Evolutionary conservation across 2,888 invertebrate species (phyloP).

Genomic region (Baccha elongata): DNA sequence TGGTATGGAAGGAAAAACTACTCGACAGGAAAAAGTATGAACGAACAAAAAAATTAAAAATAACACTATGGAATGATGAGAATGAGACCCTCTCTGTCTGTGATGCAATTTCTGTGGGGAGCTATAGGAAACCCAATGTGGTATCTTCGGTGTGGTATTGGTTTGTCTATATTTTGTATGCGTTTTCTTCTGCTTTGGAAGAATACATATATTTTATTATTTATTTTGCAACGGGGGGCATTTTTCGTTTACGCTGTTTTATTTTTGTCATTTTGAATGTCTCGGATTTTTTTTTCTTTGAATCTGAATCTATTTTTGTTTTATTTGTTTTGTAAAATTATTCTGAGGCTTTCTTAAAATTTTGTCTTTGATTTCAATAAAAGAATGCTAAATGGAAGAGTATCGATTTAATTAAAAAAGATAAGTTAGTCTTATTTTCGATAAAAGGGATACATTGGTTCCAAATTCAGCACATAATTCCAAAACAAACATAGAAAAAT

Average conservation of each 20-base stretch:
- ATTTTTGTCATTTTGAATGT: conserved; percentile 19
- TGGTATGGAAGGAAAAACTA: conserved; percentile 54
- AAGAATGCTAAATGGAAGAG: too few relatives aligned
- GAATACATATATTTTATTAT: conserved; percentile 38
- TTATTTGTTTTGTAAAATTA: neutral
- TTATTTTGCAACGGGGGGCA: conserved; percentile 34
- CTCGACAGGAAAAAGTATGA: conserved; percentile 65
- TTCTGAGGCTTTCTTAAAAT: neutral
- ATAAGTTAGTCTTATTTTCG: too few relatives aligned
- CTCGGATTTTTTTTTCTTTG: neutral
- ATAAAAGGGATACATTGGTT: too few relatives aligned
- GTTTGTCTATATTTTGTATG: conserved; percentile 18
- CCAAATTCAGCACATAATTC: too few relatives aligned
- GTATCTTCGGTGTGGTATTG: conserved; percentile 20
- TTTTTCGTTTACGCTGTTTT: conserved; percentile 26
- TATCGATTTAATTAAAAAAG: too few relatives aligned
- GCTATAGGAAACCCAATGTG: conserved; percentile 16
- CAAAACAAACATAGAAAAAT: too few relatives aligned
- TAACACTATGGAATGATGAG: conserved; percentile 12
- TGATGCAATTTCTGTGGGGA: conserved; percentile 60
- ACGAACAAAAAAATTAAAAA: conserved; percentile 19
- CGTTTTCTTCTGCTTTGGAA: neutral
- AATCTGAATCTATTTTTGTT: conserved; percentile 11
- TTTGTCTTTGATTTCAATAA: neutral
- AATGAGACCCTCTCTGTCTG: conserved; percentile 59